phyloP scores from a whole-genome alignment of 1,140 invertebrate species.

The Bicyclus anynana region DNA sequence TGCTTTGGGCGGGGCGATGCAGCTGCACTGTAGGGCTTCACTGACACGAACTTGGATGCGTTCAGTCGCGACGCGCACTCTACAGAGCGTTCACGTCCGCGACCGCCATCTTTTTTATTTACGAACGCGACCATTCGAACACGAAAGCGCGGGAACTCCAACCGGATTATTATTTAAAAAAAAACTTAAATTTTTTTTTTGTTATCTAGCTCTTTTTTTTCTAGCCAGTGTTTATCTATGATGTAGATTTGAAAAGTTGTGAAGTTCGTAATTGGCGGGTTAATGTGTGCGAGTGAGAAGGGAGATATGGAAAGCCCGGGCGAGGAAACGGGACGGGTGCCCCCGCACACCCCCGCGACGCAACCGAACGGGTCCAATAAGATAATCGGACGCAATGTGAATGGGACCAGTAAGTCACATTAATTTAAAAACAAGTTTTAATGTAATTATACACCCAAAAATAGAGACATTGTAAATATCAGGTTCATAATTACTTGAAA shows the following conservation, averaged over 20 bases:
- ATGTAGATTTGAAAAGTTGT: constrained; percentile 31
- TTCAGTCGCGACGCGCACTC: constrained; percentile 63
- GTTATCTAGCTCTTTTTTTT: constrained; percentile 23
- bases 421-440: constrained; percentile 34
- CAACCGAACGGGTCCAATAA: constrained; percentile 69
- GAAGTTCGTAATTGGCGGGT: constrained; percentile 63
- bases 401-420: constrained; percentile 72
- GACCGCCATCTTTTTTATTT: constrained; percentile 16
- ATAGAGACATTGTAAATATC: constrained; percentile 10
- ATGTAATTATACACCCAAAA: constrained; percentile 22
- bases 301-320: constrained; percentile 68
- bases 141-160: constrained; percentile 14
- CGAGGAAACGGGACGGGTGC: constrained; percentile 66
- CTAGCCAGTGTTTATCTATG: constrained; percentile 7
- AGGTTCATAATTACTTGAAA: constrained; percentile 7
- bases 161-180: neutral
- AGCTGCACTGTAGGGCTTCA: constrained; percentile 60
- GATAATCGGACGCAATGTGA: constrained; percentile 72
- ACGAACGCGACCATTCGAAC: constrained; percentile 7
- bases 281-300: constrained; percentile 72
- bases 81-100: constrained; percentile 44
- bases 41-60: constrained; percentile 22
- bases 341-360: constrained; percentile 47
- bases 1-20: constrained; percentile 63
- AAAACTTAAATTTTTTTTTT: constrained; percentile 17